A percentile compares a stretch with the other conserved stretches of the same genome.
Conservation (phyloP, 2,113 vertebrate species). For the human region DNA sequence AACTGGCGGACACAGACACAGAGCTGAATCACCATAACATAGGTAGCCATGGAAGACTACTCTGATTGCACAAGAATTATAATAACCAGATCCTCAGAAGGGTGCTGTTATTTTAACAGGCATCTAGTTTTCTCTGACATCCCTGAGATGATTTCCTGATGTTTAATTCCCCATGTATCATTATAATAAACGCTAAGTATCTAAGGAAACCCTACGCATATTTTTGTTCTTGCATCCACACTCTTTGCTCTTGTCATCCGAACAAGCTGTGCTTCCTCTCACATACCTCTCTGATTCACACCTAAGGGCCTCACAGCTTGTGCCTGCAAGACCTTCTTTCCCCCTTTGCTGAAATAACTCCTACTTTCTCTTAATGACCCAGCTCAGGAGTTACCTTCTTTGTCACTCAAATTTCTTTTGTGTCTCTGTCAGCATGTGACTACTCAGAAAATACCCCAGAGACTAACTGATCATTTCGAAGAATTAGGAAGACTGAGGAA, state of each 20-base stretch:
- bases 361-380: background rate
- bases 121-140: background rate
- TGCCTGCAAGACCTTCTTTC: background rate
- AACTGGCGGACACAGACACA: background rate
- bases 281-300: accelerated
- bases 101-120: background rate
- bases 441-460: background rate
- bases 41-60: background rate
- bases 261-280: background rate
- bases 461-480: background rate
- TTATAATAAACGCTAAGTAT: background rate
- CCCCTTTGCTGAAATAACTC: background rate
- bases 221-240: background rate
- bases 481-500: background rate
- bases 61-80: background rate
- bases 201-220: background rate
- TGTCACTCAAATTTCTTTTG: background rate
- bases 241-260: background rate
- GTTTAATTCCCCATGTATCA: background rate
- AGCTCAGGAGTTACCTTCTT: background rate
- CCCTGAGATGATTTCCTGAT: background rate
- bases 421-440: background rate
- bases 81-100: background rate
- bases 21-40: accelerated
- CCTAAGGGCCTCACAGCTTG: too few species aligned